Base-by-base conservation (phyloP, 2,113 vertebrate genomes). In the Salvelinus sp. region DNA sequence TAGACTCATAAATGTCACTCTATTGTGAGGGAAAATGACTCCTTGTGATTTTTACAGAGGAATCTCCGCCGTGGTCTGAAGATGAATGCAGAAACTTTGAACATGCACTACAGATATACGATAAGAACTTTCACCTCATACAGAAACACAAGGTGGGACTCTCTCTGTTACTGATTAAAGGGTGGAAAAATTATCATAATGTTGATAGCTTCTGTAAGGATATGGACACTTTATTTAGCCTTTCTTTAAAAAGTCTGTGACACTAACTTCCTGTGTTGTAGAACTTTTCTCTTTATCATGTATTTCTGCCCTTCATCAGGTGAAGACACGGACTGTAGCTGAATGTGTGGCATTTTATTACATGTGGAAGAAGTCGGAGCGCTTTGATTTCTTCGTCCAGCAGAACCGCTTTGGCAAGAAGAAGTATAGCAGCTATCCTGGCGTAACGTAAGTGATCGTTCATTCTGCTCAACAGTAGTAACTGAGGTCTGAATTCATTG, bases 301-400 rank as follows among this genome's bases (percentile, higher is more conserved):
- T 25, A 13, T 70, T 60, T 25, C 2, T 70, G 20, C 0, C 28
- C 6, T 69, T 10, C 66, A 20, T 70, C 79, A 99, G 98, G 97
- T 98, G 79, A 93, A 93, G 83, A 96, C 94, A 73, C 94, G 97
- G 87, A 96, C 96, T 1, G 98, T 99, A 75, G 95, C 97, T 50
- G 97, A 99, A 87, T 99, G 98, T 88, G 97, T 98, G 30, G 96
- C 97, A 5, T 99, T 99, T 91, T 99, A 99, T 82, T 98, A 99
- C 83, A 97, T 98, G 95, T 99, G 98, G 98, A 99, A 99, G 16
- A 99, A 99, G 89, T 99, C 98, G 0, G 98, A 99, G 88, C 96
- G 98, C 60, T 97, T 98, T 1, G 97, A 99, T 90, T 94, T 95
- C 83, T 99, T 99, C 82, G 98, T 98, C 81, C 97, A 98, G 83